phyloP scores from a whole-genome alignment of 2,888 invertebrate genomes.

The Agrochola macilenta region DNA sequence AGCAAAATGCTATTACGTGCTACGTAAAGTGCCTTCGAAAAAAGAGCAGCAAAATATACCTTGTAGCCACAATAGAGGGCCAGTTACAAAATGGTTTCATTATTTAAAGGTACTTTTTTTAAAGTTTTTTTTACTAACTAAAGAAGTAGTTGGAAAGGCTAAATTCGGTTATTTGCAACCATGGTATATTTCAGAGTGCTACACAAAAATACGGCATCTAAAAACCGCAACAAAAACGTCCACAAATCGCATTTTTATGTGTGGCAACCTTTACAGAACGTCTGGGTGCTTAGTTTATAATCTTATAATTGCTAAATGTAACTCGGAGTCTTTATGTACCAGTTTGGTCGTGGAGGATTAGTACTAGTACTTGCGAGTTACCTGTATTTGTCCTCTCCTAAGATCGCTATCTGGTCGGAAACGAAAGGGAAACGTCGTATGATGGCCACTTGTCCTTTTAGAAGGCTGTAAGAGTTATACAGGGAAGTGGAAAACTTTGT shows the following conservation, averaged over 20 bases:
- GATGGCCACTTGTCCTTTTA: conserved; percentile 22
- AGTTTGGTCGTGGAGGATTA: conserved; percentile 43
- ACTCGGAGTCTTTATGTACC: conserved; percentile 19
- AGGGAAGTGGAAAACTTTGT: conserved; percentile 32
- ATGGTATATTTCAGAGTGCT: not conserved
- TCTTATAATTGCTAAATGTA: conserved; percentile 54
- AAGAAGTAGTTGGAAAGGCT: not conserved
- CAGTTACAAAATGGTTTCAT: not conserved
- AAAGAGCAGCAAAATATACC: not conserved
- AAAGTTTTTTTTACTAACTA: too few species aligned
- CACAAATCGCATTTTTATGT: not conserved
- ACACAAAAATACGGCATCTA: too few species aligned
- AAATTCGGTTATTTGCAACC: not conserved
- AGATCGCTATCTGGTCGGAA: conserved; percentile 49
- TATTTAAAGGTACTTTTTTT: not conserved
- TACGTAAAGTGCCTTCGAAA: not conserved
- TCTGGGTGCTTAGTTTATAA: conserved; percentile 43
- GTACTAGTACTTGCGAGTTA: conserved; percentile 9
- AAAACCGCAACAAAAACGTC: not conserved
- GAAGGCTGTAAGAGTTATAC: conserved; percentile 8
- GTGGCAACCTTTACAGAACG: not conserved
- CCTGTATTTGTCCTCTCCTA: conserved; percentile 16
- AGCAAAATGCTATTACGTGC: not conserved
- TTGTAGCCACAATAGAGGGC: not conserved
- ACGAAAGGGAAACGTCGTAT: conserved; percentile 54